Conservation (phyloP, 2,797 vertebrate genomes). For the Acipenser transmontanus region DNA sequence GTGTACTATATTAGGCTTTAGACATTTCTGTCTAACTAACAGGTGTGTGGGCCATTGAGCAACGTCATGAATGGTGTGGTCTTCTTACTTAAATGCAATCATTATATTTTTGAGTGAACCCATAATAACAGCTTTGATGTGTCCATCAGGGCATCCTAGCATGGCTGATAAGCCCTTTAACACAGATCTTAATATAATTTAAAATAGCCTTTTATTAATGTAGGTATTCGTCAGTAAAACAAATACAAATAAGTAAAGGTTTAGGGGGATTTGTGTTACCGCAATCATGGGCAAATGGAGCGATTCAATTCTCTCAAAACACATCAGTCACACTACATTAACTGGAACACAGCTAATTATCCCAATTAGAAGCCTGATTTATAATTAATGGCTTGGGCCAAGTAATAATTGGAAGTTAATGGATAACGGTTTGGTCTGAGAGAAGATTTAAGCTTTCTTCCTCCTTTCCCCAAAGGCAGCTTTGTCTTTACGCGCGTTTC, state of each 20-base stretch:
- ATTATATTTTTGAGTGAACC: background rate
- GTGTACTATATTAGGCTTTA: no score
- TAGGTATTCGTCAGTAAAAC: constrained; percentile 30
- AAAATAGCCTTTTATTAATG: constrained; percentile 45
- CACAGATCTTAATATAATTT: constrained; percentile 39
- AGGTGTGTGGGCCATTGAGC: no score
- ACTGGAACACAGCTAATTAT: constrained; percentile 84
- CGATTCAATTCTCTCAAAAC: constrained; percentile 71
- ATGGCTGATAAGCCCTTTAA: constrained; percentile 30
- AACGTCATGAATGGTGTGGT: no score
- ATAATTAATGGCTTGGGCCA: constrained; percentile 91
- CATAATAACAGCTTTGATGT: background rate
- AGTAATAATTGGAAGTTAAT: constrained; percentile 97
- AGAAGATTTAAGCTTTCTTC: constrained; percentile 35
- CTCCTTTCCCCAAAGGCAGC: constrained; percentile 33
- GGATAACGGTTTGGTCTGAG: constrained; percentile 78
- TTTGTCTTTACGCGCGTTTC: constrained; percentile 2
- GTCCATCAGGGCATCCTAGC: background rate
- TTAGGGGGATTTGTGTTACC: constrained; percentile 59
- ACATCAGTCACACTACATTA: constrained; percentile 84
- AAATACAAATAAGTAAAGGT: constrained; percentile 39
- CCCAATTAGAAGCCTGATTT: constrained; percentile 91
- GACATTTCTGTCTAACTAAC: no score
- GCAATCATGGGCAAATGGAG: constrained; percentile 57
- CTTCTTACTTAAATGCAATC: no score